Base-by-base conservation (phyloP, 2,888 invertebrate genomes). In the Agrilus mali region DNA sequence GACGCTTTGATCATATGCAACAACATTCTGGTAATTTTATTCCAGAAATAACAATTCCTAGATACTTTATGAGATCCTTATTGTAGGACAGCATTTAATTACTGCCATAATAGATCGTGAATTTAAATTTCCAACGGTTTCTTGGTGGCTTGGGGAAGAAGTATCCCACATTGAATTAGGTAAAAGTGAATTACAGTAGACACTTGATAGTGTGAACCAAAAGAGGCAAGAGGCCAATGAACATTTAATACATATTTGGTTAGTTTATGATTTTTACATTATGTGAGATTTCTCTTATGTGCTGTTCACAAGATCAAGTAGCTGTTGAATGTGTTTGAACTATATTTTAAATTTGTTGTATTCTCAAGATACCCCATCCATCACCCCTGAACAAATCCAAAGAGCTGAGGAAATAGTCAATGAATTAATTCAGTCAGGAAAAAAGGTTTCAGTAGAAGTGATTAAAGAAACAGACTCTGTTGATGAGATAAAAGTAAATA, bases 1-100 rank as follows among this genome's bases (percentile, higher is more conserved):
- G 88, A 46, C 69, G 90, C 40, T 79, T 86, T 60, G 89, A 90
- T 61, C 86, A 90, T 58, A 92, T 90, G 90, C 90, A 90, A 59
- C 90, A 90, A 58, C 90, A 92, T 70, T 86, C 89, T 57, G 86
- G 86, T 80, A 60, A 40, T n/a, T n/a, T n/a, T n/a, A n/a, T n/a
- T n/a, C n/a, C n/a, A n/a, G n/a, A n/a, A n/a, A n/a, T n/a, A n/a
- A n/a, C n/a, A n/a, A n/a, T n/a, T n/a, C n/a, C n/a, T n/a, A n/a
- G n/a, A n/a, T n/a, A n/a, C n/a, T 13, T 12, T 20, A 22, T 27
- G 36, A 22, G 20, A 56, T 17, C 15, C 33, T 38, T 10, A 20
- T 37, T 40, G 7, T 36, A 82, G 82, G 83, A 0, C 90, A 90
- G 60, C 90, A 92, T 65, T 70, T 92, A 22, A 73, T 92, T 16